Evolutionary conservation across 1,140 invertebrate genomes (phyloP).

Genomic region (Drosophila teissieri): DNA sequence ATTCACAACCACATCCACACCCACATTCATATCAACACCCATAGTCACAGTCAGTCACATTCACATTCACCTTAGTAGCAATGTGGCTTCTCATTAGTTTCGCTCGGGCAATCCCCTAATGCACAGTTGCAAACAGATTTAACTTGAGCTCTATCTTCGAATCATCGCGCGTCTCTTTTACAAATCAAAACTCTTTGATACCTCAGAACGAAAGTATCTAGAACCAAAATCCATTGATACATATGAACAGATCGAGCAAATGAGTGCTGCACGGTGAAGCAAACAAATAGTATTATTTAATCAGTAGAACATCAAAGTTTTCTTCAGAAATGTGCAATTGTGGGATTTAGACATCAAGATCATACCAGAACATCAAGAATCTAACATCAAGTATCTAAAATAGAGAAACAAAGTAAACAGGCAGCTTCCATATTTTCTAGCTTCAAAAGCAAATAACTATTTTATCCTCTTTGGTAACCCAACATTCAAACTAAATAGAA

Average conservation of each 20-base stretch:
- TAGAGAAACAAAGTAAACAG: too few species aligned
- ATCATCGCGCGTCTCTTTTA: not conserved
- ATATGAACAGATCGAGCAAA: not conserved
- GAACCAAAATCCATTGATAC: not conserved
- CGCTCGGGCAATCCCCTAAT: constrained; percentile 14
- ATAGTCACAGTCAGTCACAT: too few species aligned
- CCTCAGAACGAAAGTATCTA: not conserved
- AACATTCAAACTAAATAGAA: too few species aligned
- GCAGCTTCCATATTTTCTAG: too few species aligned
- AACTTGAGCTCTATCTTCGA: not conserved
- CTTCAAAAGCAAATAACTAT: too few species aligned
- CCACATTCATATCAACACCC: not conserved
- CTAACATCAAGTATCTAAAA: too few species aligned
- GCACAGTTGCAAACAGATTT: constrained; percentile 6
- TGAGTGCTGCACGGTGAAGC: not conserved
- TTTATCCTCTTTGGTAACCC: too few species aligned
- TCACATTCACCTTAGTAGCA: constrained; percentile 24
- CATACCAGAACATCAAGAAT: too few species aligned
- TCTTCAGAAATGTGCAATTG: too few species aligned
- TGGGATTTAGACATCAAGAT: too few species aligned
- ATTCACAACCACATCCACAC: constrained; percentile 1
- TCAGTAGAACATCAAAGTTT: too few species aligned
- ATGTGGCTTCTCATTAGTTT: constrained; percentile 15
- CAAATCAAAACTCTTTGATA: not conserved
- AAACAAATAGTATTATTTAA: too few species aligned